Base-by-base conservation (phyloP, 2,888 invertebrate species). In the Neelides folsomi region DNA sequence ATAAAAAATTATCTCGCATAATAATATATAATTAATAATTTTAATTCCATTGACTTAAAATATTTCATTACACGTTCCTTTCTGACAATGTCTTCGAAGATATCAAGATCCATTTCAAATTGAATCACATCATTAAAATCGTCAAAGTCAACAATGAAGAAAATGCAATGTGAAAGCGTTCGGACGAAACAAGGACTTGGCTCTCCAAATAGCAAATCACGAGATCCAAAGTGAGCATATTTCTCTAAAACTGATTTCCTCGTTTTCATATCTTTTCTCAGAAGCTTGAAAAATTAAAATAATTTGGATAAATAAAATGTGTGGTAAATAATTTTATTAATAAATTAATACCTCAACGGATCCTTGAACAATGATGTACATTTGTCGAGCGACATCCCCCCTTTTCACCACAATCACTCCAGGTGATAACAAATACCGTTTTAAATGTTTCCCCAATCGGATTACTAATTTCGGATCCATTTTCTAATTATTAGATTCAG, bases 161-260 rank as follows among this genome's bases (percentile, higher is more conserved):
- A 39, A 34, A 53, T 45, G 10, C 56, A 56, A 38, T 60, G 52
- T 42, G 59, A 59, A 15, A 60, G 36, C 10, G 57, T 62, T 49
- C 55, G 54, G 16, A 60, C 38, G 15, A 54, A 48, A 35, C 55
- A 54, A 27, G 62, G 62, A 35, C 55, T 48, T 0, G 63, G 63
- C 12, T 62, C 61, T 7, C 61, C 63, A 43, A 60, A 60, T 7
- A 62, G 47, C 12, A 62, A 47, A 48, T 62, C 62, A 3, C 58
- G 35, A 1, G 57, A 40, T n/a, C 60, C 62, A 44, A 59, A 56
- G 47, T 62, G 57, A 10, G 57, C 56, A 2, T 58, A 57, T 4
- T 56, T 50, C 36, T 54, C 54, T 7, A 60, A 47, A 44, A 62
- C 55, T 13, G 51, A 39, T 5, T 48, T 47, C 13, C 47, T 42